Percentiles rank a stretch among this genome's conserved stretches.
Evolutionary conservation across 2,797 vertebrate species (phyloP).

Genomic region (Hippocampus kuda): DNA sequence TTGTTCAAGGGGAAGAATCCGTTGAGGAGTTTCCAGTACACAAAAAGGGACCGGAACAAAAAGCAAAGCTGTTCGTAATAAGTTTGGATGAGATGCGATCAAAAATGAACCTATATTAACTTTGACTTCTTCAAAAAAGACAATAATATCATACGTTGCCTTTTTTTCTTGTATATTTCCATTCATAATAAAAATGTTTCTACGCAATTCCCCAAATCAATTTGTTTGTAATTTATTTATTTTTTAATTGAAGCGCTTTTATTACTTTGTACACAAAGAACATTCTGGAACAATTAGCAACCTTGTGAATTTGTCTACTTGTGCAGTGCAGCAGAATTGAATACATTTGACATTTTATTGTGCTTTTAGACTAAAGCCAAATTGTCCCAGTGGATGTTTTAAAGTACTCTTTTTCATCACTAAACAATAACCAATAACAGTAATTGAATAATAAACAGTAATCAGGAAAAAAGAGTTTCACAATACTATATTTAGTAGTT

Average conservation of each 20-base stretch:
- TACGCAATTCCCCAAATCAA: background rate
- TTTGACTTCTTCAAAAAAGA: background rate
- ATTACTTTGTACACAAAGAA: too few species aligned
- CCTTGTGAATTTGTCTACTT: too few species aligned
- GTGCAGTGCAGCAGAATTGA: too few species aligned
- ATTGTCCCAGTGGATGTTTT: too few species aligned
- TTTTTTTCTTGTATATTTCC: background rate
- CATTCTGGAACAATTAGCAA: too few species aligned
- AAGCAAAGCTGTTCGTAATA: constrained; percentile 42
- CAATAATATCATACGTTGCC: background rate
- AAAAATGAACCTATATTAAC: background rate
- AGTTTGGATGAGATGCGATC: background rate
- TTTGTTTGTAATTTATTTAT: background rate
- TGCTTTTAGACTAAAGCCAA: too few species aligned
- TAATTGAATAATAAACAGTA: too few species aligned
- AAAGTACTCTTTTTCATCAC: too few species aligned
- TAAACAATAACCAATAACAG: too few species aligned
- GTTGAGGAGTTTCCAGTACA: constrained; percentile 73
- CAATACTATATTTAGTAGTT: too few species aligned
- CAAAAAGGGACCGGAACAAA: constrained; percentile 27
- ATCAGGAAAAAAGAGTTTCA: too few species aligned
- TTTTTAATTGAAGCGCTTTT: background rate
- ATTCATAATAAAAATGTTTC: background rate
- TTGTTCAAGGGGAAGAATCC: constrained; percentile 65
- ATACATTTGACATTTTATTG: too few species aligned